Evolutionary conservation across 2,888 invertebrate genomes (phyloP).

Genomic region (Ganaspis brasiliensis): DNA sequence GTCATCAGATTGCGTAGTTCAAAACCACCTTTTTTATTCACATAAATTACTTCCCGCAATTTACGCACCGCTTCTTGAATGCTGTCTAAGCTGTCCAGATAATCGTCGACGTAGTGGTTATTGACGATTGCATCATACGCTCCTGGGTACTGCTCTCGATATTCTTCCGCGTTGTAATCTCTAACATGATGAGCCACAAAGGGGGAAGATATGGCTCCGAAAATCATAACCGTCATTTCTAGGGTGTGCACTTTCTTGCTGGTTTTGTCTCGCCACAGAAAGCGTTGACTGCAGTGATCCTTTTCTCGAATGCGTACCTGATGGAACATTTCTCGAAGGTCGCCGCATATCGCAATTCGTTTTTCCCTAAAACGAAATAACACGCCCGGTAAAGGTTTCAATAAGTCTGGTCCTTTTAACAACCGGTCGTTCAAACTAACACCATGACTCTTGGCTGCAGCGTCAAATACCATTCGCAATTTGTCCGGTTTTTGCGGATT

Average conservation of each 20-base stretch:
- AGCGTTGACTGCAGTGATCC: constrained; percentile 63
- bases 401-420: constrained; percentile 69
- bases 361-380: constrained; percentile 72
- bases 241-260: not conserved
- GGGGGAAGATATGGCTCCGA: constrained; percentile 43
- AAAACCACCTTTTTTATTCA: constrained; percentile 35
- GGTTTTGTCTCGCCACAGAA: constrained; percentile 47
- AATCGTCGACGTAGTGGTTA: constrained; percentile 63
- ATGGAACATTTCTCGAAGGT: constrained; percentile 71
- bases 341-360: constrained; percentile 68
- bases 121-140: constrained; percentile 50
- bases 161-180: constrained; percentile 55
- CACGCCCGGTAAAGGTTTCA: constrained; percentile 69
- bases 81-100: constrained; percentile 51
- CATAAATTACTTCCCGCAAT: not conserved
- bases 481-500: constrained; percentile 62
- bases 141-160: constrained; percentile 21
- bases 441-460: constrained; percentile 62
- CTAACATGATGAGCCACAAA: constrained; percentile 48
- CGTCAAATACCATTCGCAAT: constrained; percentile 66
- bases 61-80: not conserved
- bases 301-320: constrained; percentile 64
- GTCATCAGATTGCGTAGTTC: constrained; percentile 22
- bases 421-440: constrained; percentile 64
- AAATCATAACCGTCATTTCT: constrained; percentile 19